Percentiles rank a stretch among this genome's conserved stretches.
Evolutionary conservation across 2,797 vertebrate species (phyloP).

Genomic region (Pterois miles): DNA sequence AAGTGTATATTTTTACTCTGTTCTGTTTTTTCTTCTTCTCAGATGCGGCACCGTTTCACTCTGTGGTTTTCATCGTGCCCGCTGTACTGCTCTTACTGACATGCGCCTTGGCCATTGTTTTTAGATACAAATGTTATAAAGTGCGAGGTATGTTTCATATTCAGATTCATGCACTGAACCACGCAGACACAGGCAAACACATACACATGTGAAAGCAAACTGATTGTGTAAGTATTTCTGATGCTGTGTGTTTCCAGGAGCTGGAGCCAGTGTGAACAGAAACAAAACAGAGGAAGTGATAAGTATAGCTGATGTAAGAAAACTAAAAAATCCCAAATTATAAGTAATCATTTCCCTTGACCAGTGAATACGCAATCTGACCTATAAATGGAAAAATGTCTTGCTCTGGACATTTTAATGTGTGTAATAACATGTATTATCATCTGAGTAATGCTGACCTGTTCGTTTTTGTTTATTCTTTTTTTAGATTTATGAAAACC

Average conservation of each 20-base stretch:
- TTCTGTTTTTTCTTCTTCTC: accelerated
- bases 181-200: not conserved
- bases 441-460: not conserved
- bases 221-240: not conserved
- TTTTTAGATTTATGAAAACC: conserved; percentile 39
- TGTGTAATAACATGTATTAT: not conserved
- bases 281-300: not conserved
- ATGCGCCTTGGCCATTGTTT: not conserved
- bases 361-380: not conserved
- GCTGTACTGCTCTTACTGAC: not conserved
- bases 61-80: not conserved
- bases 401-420: not conserved
- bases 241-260: conserved; percentile 6
- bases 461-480: not conserved
- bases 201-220: not conserved
- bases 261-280: not conserved
- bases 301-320: not conserved
- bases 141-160: conserved; percentile 32
- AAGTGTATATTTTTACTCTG: not conserved
- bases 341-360: not conserved
- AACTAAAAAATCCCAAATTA: not conserved
- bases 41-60: not conserved
- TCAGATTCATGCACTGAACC: not conserved
- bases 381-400: no score
- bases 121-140: conserved; percentile 17